These are phyloP conservation scores for Nemurella pictetii DNA, from an alignment of 2,888 invertebrate species.

Conservation along the genomic window DNA sequence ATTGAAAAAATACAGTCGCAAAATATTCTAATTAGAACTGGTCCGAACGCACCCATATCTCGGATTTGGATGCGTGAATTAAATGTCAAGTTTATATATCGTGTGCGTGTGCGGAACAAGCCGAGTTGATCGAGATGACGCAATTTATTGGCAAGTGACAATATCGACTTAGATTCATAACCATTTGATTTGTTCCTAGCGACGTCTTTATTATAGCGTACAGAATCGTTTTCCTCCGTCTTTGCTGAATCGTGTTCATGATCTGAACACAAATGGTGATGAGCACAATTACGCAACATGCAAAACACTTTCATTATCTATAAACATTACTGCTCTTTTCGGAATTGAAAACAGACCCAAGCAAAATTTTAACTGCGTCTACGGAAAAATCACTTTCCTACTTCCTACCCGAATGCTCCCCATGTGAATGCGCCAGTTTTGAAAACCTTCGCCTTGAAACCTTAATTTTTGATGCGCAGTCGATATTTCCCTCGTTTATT, in stretches of 20 bases:
- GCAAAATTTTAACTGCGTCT: background rate
- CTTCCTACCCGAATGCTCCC: background rate
- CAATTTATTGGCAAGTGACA: background rate
- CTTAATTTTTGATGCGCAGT: background rate
- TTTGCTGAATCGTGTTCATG: background rate
- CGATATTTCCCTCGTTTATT: background rate
- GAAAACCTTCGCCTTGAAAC: background rate
- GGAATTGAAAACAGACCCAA: too few relatives aligned
- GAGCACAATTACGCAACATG: background rate
- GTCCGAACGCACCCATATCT: constrained; percentile 9
- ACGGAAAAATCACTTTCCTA: background rate
- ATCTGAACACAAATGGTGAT: too few relatives aligned
- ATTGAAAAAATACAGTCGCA: background rate
- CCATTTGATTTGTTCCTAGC: too few relatives aligned
- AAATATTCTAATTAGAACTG: constrained; percentile 19
- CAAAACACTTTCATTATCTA: background rate
- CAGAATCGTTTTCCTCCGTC: too few relatives aligned
- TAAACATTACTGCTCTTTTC: too few relatives aligned
- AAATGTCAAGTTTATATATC: background rate
- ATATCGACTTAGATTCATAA: too few relatives aligned
- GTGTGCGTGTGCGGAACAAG: background rate
- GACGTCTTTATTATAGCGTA: too few relatives aligned
- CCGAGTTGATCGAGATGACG: background rate
- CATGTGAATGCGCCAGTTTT: background rate
- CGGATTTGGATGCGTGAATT: background rate